Base-by-base conservation (phyloP, 1,140 invertebrate genomes). In the Acarapis woodi region DNA sequence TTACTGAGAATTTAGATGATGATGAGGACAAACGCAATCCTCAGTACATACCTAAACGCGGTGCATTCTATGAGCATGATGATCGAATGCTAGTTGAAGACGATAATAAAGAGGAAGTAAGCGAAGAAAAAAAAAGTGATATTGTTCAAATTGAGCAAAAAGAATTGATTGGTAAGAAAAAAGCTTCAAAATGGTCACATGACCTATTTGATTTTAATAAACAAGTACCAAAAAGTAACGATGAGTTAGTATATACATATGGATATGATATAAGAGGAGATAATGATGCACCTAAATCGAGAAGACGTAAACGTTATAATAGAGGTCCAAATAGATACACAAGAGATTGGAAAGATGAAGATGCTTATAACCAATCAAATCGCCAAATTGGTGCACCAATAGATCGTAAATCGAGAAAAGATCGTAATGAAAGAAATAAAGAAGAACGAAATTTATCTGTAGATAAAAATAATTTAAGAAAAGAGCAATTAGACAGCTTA, bases 61-160 rank as follows among this genome's bases (percentile, higher is more conserved):
- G 87, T 14, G 79, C 77, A 3, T 93, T 93, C 55, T 94, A 90
- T 50, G 83, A 94, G 48, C 83, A 94, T 52, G 83, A 93, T 55
- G 77, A 83, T 50, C 58, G 79, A 45, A 76, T 71, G n/a, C 15
- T 5, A 15, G 41, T 29, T 29, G 64, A 66, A 18, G 49, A 49
- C 15, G 70, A 72, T 16, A 70, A 73, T 43, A 23, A 39, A 18
- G 46, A 49, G 44, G 42, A 37, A 20, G 47, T 42, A 30, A 49
- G 50, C 34, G 46, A 45, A 19, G 46, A 49, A 18, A 42, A 37
- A 28, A 8, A 18, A 22, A 44, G 40, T 30, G 5, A 3, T 2
- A 33, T 16, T 8, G 22, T 6, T 16, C 14, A 10, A 15, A 28
- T 38, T 12, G 30, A 9, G 8, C 22, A 28, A 18, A 23, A 26